These are phyloP conservation scores for Thunnus thynnus DNA, from an alignment of 2,113 vertebrate genomes.

Conservation along the genomic window DNA sequence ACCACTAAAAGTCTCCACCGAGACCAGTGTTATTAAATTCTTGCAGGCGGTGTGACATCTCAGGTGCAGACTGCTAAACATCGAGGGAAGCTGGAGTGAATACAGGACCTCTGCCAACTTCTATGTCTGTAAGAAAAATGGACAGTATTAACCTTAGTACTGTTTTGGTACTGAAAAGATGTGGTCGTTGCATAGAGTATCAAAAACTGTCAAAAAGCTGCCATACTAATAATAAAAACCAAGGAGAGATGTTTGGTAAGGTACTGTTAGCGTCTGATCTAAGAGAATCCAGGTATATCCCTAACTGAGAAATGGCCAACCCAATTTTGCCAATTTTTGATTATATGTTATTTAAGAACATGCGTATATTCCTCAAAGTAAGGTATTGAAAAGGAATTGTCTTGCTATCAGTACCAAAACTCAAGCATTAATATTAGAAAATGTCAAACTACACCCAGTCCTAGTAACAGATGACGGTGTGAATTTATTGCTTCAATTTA, in stretches of 20 bases:
- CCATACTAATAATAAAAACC: not conserved
- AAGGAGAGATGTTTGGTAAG: too few species aligned
- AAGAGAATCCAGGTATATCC: too few species aligned
- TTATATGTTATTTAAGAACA: not conserved
- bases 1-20: constrained; percentile 54
- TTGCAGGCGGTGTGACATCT: constrained; percentile 49
- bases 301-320: too few species aligned
- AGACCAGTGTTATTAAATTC: constrained; percentile 55
- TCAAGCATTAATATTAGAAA: not conserved
- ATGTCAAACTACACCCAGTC: not conserved
- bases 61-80: constrained; percentile 38
- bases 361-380: not conserved
- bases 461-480: constrained; percentile 43
- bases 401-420: not conserved
- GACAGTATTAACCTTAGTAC: not conserved
- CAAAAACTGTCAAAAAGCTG: not conserved
- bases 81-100: constrained; percentile 20
- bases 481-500: constrained; percentile 68
- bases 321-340: too few species aligned
- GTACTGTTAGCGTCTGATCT: too few species aligned
- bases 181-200: constrained; percentile 24
- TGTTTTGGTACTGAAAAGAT: not conserved
- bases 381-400: constrained; percentile 1
- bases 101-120: constrained; percentile 17
- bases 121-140: constrained; percentile 20